A percentile compares a stretch with the other conserved stretches of the same genome.
Conservation (phyloP, 2,888 invertebrate species). For the Leptopilina myrica region DNA sequence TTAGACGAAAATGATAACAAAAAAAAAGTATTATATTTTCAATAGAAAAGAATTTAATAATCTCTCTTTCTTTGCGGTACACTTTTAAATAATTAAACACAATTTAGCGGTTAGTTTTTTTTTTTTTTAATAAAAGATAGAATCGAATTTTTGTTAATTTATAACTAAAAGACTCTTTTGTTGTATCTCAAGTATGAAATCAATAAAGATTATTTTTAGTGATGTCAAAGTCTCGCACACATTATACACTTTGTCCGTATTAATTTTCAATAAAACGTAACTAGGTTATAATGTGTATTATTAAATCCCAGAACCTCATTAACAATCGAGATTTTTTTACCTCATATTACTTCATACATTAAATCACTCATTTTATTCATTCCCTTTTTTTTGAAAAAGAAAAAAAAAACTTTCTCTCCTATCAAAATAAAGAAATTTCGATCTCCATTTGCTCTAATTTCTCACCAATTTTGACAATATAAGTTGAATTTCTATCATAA, state of each 20-base stretch:
- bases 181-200: not conserved
- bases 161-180: not conserved
- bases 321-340: constrained; percentile 11
- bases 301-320: constrained; percentile 14
- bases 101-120: not conserved
- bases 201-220: constrained; percentile 21
- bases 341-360: not conserved
- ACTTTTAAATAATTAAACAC: not conserved
- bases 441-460: not conserved
- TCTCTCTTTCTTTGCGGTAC: no score
- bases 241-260: not conserved
- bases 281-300: constrained; percentile 22
- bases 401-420: not conserved
- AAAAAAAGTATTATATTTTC: no score
- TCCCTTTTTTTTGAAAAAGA: not conserved
- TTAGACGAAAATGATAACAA: no score
- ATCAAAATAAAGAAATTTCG: not conserved
- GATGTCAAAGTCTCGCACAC: constrained; percentile 6
- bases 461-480: no score
- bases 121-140: not conserved
- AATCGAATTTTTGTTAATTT: not conserved
- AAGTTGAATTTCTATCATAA: no score
- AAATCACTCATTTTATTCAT: constrained; percentile 2
- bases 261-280: constrained; percentile 23
- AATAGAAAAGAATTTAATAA: no score